phyloP scores from a whole-genome alignment of 2,797 vertebrate genomes.

The Podargus strigoides region DNA sequence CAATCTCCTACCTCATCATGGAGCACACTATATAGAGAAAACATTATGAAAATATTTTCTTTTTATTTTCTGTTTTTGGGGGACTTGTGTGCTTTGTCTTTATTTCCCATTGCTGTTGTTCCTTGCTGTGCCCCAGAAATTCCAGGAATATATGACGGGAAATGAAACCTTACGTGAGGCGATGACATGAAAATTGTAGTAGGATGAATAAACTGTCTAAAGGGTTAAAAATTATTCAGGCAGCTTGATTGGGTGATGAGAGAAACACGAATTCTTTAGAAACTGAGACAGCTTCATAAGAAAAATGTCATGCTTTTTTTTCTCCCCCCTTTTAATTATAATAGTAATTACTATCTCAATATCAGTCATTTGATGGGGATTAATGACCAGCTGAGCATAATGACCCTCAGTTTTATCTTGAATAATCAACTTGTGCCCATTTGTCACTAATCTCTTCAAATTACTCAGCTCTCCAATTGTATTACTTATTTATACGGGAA shows the following conservation, averaged over 20 bases:
- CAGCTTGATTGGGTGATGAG: not conserved
- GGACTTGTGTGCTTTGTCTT: not conserved
- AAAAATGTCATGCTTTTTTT: constrained; percentile 4
- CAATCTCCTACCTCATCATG: not conserved
- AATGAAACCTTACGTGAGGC: not conserved
- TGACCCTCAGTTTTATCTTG: constrained; percentile 40
- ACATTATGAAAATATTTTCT: not conserved
- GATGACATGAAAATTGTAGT: not conserved
- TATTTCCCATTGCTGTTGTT: not conserved
- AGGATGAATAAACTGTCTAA: not conserved
- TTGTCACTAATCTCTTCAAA: constrained; percentile 42
- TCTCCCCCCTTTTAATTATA: constrained; percentile 19
- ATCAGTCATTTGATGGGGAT: constrained; percentile 40
- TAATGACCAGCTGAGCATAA: constrained; percentile 53
- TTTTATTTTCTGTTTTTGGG: not conserved
- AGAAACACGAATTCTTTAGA: constrained; percentile 15
- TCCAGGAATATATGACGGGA: not conserved
- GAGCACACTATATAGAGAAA: not conserved
- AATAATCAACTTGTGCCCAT: constrained; percentile 24
- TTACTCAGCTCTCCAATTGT: constrained; percentile 14
- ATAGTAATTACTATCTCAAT: constrained; percentile 45
- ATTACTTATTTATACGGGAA: constrained; percentile 12
- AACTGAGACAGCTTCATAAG: not conserved
- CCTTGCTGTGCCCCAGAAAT: not conserved
- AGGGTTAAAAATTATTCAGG: not conserved